These are phyloP conservation scores for Arenaria interpres DNA, from an alignment of 2,113 vertebrate genomes.

Conservation along the genomic window DNA sequence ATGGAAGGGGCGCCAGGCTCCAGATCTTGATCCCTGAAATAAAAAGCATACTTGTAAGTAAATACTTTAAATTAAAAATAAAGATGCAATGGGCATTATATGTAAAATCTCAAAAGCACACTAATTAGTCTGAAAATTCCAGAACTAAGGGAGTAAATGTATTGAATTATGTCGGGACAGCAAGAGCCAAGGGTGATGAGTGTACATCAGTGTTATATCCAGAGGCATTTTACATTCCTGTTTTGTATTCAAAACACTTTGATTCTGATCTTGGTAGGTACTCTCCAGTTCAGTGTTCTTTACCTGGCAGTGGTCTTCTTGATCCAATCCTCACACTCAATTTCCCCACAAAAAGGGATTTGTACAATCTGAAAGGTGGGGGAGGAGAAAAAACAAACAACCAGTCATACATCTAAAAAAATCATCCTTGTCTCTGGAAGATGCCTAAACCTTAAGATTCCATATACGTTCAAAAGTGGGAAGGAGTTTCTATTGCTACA, in stretches of 20 bases:
- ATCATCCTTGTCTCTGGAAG: neutral
- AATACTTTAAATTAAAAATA: neutral
- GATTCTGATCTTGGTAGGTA: neutral
- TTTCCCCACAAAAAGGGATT: conserved; percentile 95
- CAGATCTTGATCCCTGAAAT: conserved; percentile 92
- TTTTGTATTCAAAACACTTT: neutral
- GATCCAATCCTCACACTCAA: conserved; percentile 95
- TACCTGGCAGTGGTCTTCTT: conserved; percentile 97
- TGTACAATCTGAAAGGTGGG: conserved; percentile 83
- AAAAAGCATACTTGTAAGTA: neutral
- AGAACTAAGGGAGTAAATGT: neutral
- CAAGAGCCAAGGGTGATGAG: neutral
- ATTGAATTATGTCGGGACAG: neutral
- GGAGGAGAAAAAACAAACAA: neutral
- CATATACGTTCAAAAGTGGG: neutral
- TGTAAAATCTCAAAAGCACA: neutral
- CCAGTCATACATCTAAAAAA: neutral
- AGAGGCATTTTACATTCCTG: neutral
- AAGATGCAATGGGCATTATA: neutral
- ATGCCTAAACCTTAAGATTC: neutral
- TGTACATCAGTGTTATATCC: neutral
- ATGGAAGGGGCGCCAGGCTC: conserved; percentile 96
- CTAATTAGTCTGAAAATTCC: neutral
- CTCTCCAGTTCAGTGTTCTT: neutral
- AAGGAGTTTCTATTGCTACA: neutral